These are phyloP conservation scores for Abrostola tripartita DNA, from an alignment of 2,888 invertebrate genomes.

Conservation along the genomic window DNA sequence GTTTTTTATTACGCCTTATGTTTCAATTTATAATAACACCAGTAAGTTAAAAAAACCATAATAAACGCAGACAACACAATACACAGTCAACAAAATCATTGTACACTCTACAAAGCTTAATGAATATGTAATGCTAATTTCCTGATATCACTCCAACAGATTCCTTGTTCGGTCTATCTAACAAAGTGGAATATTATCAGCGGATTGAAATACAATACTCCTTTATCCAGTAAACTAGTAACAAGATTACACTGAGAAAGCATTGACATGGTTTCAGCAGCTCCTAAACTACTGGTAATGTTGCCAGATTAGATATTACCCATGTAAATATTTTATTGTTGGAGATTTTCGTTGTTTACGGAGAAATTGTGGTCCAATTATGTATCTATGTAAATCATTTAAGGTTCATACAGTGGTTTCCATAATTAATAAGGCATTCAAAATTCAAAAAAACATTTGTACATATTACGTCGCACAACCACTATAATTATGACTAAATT, in stretches of 20 bases:
- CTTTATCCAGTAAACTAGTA: conserved; percentile 16
- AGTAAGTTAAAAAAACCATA: no score
- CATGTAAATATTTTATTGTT: conserved; percentile 6
- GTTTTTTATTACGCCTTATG: no score
- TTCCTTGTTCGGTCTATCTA: neutral
- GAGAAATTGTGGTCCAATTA: neutral
- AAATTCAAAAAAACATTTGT: no score
- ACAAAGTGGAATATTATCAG: conserved; percentile 23
- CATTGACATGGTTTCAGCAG: conserved; percentile 10
- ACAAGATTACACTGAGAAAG: conserved; percentile 40
- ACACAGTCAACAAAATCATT: no score
- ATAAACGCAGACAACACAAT: no score
- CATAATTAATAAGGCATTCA: no score
- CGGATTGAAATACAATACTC: conserved; percentile 43
- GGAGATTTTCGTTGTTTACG: neutral
- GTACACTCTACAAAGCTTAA: neutral
- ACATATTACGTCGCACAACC: no score
- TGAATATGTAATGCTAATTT: conserved; percentile 5
- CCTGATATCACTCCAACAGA: neutral
- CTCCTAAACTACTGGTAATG: conserved; percentile 38
- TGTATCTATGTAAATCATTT: no score
- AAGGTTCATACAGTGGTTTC: no score
- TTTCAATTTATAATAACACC: no score
- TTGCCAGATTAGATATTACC: conserved; percentile 30
- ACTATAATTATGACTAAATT: no score